Evolutionary conservation across 1,140 invertebrate species (phyloP).

Genomic region (Drosophila pseudoananassae): DNA sequence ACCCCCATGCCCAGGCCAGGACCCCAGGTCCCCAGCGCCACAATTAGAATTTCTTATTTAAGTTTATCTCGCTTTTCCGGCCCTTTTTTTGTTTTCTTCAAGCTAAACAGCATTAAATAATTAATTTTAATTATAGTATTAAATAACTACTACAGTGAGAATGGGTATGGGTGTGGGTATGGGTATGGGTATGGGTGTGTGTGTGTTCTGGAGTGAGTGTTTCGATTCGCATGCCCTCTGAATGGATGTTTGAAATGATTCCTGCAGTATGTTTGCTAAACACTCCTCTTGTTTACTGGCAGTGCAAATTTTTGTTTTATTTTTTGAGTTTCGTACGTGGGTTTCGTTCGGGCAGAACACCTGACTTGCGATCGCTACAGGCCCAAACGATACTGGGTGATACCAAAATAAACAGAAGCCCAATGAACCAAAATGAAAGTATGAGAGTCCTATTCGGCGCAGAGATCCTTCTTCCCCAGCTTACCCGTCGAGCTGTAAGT

Average conservation of each 20-base stretch:
- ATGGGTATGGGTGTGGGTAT: conserved; percentile 26
- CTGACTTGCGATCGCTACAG: conserved; percentile 19
- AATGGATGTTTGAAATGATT: conserved; percentile 20
- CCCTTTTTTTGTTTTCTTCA: conserved; percentile 36
- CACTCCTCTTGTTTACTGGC: conserved; percentile 60
- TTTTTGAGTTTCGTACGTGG: neutral
- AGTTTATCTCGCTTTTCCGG: conserved; percentile 23
- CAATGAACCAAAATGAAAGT: conserved; percentile 18
- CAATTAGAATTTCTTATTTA: conserved; percentile 11
- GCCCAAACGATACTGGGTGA: neutral
- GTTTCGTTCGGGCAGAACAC: conserved; percentile 2
- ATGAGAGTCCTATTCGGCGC: conserved; percentile 45
- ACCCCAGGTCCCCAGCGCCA: conserved; percentile 3
- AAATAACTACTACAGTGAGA: conserved; percentile 66
- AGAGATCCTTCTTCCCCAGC: conserved; percentile 50
- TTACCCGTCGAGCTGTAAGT: conserved; percentile 18
- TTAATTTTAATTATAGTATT: conserved; percentile 61
- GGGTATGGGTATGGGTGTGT: conserved; percentile 12
- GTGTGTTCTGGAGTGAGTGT: conserved; percentile 1
- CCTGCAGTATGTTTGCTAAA: conserved; percentile 33
- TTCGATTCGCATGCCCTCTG: conserved; percentile 24
- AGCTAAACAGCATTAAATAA: conserved; percentile 67
- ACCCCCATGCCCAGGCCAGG: conserved; percentile 4
- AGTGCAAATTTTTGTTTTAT: conserved; percentile 66
- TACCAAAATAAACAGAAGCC: conserved; percentile 2